Conservation (phyloP, 2,888 invertebrate species). For the Oegoconia quadripuncta region DNA sequence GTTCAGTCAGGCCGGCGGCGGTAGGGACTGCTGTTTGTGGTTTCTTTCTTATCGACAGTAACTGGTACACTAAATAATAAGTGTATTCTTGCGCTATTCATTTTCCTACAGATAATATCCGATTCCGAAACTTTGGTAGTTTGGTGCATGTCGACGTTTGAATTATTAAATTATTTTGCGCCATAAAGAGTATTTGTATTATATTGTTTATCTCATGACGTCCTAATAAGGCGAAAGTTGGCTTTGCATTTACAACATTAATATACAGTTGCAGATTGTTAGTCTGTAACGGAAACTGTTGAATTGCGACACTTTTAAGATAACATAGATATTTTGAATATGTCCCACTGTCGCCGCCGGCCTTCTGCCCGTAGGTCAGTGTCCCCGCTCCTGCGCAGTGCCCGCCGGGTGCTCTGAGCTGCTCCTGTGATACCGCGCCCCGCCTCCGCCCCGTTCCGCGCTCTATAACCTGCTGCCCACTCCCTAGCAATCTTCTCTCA, state of each 20-base stretch:
- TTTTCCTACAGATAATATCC: too few relatives aligned
- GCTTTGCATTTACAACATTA: neutral
- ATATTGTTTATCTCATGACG: too few relatives aligned
- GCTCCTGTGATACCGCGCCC: slow-evolving; percentile 54
- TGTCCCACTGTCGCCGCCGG: slow-evolving; percentile 5
- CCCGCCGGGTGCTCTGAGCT: slow-evolving; percentile 38
- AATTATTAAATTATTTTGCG: too few relatives aligned
- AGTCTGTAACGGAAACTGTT: too few relatives aligned
- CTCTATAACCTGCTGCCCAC: slow-evolving; percentile 15
- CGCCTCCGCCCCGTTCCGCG: slow-evolving; percentile 26
- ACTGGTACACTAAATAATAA: too few relatives aligned
- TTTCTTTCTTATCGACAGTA: neutral
- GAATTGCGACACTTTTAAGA: too few relatives aligned
- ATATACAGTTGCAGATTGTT: neutral
- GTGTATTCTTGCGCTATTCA: too few relatives aligned
- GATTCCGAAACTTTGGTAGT: too few relatives aligned
- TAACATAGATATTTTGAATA: too few relatives aligned
- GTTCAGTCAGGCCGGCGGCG: slow-evolving; percentile 33
- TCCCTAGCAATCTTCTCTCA: slow-evolving; percentile 4
- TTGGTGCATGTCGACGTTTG: too few relatives aligned
- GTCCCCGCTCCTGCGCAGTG: neutral
- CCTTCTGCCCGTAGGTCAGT: neutral
- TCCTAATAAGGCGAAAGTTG: too few relatives aligned
- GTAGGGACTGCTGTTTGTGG: slow-evolving; percentile 1
- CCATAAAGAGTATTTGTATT: too few relatives aligned